Conservation (phyloP, 2,797 vertebrate species). For the Syngnathus acus region DNA sequence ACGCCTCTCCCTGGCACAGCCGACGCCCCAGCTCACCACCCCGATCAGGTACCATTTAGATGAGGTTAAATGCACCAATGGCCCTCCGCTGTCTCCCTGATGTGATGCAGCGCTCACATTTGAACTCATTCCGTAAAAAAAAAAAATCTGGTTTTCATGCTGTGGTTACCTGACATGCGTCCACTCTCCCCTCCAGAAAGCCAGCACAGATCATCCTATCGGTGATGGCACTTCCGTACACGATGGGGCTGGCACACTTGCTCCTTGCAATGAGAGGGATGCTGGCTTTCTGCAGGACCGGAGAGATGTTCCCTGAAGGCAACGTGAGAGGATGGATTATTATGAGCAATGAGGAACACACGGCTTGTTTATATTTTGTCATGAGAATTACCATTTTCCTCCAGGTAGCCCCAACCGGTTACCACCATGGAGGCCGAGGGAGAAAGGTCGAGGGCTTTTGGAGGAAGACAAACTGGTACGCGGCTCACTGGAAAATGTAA, state of each 20-base stretch:
- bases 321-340: constrained; percentile 1
- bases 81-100: constrained; percentile 91
- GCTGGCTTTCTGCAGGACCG: constrained; percentile 71
- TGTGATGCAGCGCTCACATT: neutral
- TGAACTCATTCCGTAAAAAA: neutral
- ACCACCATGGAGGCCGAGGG: constrained; percentile 55
- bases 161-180: constrained; percentile 83
- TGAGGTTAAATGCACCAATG: constrained; percentile 67
- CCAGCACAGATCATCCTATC: constrained; percentile 85
- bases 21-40: constrained; percentile 89
- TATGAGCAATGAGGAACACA: neutral
- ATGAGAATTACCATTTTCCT: constrained; percentile 63
- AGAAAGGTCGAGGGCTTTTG: constrained; percentile 61
- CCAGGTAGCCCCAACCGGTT: constrained; percentile 81
- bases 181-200: constrained; percentile 66
- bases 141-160: no score
- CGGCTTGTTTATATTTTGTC: neutral
- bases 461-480: constrained; percentile 82
- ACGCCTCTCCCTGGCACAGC: constrained; percentile 70
- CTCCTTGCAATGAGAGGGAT: constrained; percentile 64
- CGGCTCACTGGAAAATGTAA: constrained; percentile 49
- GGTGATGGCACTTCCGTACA: constrained; percentile 71
- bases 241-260: constrained; percentile 59
- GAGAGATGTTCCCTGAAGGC: constrained; percentile 56
- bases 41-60: constrained; percentile 71